Evolutionary conservation across 2,113 vertebrate species (phyloP).

Genomic region (Pomatorhinus ruficollis): DNA sequence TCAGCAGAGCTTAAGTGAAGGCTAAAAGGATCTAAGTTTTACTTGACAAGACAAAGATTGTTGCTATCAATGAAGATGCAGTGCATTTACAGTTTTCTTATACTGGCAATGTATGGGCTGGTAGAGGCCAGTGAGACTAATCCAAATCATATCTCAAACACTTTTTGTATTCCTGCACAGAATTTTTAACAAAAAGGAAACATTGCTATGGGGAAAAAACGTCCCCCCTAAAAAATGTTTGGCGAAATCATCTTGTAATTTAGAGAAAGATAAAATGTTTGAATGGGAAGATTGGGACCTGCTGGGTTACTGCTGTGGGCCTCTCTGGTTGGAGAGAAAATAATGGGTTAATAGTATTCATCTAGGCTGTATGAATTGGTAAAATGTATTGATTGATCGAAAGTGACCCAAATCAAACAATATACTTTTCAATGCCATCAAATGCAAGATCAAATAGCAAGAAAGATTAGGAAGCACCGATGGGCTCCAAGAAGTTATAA

Average conservation of each 20-base stretch:
- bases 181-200: not conserved
- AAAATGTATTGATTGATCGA: not conserved
- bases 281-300: not conserved
- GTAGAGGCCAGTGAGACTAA: not conserved
- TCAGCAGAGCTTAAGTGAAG: not conserved
- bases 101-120: not conserved
- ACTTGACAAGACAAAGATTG: not conserved
- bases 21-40: not conserved
- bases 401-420: not conserved
- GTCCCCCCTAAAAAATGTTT: rapidly evolving
- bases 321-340: not conserved
- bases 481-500: not conserved
- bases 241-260: not conserved
- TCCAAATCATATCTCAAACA: not conserved
- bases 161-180: not conserved
- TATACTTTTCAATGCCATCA: rapidly evolving
- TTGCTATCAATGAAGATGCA: not conserved
- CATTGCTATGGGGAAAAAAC: not conserved
- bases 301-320: not conserved
- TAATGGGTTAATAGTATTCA: not conserved
- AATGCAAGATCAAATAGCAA: not conserved
- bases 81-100: not conserved
- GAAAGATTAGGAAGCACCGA: not conserved
- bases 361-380: not conserved
- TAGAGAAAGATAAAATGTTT: not conserved